phyloP scores from a whole-genome alignment of 2,113 vertebrate genomes.

The human region DNA sequence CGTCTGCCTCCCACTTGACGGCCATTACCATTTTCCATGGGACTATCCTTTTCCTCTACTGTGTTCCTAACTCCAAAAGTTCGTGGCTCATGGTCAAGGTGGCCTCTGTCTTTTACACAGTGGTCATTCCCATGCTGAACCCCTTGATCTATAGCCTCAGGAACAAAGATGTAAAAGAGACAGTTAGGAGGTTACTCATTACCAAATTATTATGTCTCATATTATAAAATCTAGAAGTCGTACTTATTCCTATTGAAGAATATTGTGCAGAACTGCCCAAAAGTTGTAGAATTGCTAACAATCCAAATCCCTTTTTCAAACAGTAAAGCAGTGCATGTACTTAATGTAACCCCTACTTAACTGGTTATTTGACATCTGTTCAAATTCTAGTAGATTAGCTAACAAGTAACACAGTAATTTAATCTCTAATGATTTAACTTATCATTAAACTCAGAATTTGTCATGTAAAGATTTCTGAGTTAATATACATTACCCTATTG shows the following conservation, averaged over 20 bases:
- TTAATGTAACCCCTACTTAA: neutral
- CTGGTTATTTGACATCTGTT: neutral
- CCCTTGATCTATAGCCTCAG: constrained; percentile 35
- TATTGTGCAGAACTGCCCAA: neutral
- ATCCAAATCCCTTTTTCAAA: neutral
- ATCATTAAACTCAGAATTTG: neutral
- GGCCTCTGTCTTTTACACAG: constrained; percentile 1
- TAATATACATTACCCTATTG: neutral
- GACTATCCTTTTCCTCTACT: constrained; percentile 69
- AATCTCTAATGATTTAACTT: neutral
- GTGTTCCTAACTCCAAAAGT: constrained; percentile 62
- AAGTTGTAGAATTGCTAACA: neutral
- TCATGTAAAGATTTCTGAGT: neutral
- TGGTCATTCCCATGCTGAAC: constrained; percentile 9
- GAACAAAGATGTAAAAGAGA: constrained; percentile 76
- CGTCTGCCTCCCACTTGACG: constrained; percentile 55
- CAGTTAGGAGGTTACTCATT: neutral
- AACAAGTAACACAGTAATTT: neutral
- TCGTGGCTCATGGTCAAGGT: constrained; percentile 65
- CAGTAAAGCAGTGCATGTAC: accelerated
- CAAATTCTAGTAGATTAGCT: neutral
- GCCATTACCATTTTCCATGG: constrained; percentile 69
- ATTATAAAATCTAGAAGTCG: neutral
- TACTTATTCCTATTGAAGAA: neutral
- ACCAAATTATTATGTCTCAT: neutral